These are phyloP conservation scores for Capreolus pygargus DNA, from an alignment of 2,113 vertebrate species.

Conservation along the genomic window DNA sequence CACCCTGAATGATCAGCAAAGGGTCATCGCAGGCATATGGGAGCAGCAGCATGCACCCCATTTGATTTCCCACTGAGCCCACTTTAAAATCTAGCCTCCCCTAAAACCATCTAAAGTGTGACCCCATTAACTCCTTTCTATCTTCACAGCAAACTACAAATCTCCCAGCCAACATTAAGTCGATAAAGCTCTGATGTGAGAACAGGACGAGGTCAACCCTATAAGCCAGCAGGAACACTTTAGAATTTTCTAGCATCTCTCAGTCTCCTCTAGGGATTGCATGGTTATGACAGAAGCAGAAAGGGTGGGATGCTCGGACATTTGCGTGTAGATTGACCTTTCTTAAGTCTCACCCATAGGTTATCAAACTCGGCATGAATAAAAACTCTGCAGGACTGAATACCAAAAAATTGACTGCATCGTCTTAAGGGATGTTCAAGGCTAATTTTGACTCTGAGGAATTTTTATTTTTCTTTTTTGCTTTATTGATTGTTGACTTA, in stretches of 20 bases:
- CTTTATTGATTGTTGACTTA: not conserved
- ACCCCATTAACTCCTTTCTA: not conserved
- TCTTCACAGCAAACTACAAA: not conserved
- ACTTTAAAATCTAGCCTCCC: not conserved
- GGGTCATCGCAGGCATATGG: fast-evolving
- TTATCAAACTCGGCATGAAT: not conserved
- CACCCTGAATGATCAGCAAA: not conserved
- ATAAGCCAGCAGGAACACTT: not conserved
- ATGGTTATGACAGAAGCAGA: not conserved
- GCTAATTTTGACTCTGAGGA: not conserved
- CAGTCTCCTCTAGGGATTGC: not conserved
- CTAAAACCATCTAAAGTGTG: not conserved
- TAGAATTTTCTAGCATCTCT: not conserved
- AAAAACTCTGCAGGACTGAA: not conserved
- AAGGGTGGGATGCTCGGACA: not conserved
- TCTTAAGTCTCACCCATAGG: not conserved
- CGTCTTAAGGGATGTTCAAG: not conserved
- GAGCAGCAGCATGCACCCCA: no score
- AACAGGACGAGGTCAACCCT: not conserved
- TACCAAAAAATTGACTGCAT: not conserved
- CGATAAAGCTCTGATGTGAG: not conserved
- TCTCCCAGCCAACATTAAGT: not conserved
- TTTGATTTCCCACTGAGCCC: not conserved
- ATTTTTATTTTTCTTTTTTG: not conserved
- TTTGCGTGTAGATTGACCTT: not conserved